Percentiles rank a stretch among this genome's conserved stretches.
Evolutionary conservation across 2,888 invertebrate genomes (phyloP).

Genomic region (Strigamia crassipes): DNA sequence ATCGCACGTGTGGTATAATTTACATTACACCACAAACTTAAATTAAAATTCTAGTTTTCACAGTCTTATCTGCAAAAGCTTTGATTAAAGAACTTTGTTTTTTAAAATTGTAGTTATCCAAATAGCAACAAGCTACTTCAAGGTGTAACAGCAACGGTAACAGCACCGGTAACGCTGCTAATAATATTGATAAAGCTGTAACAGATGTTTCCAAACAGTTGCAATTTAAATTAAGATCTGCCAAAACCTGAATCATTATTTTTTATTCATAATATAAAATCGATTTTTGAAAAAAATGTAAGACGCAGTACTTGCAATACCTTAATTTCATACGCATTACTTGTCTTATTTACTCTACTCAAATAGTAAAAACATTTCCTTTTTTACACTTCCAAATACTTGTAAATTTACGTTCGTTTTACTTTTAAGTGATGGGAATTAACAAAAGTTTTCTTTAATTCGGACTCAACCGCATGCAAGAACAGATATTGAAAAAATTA

Average conservation of each 20-base stretch:
- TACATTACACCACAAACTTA: too few species aligned
- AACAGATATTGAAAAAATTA: background rate
- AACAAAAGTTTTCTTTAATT: slow-evolving; percentile 71
- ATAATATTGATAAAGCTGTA: background rate
- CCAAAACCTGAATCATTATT: background rate
- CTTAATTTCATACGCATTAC: too few species aligned
- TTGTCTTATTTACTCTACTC: too few species aligned
- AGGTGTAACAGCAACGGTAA: background rate
- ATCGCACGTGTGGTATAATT: too few species aligned
- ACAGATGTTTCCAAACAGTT: background rate
- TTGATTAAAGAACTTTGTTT: background rate
- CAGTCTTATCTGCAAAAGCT: background rate
- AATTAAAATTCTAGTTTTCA: too few species aligned
- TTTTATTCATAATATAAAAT: background rate
- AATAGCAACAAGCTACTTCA: background rate
- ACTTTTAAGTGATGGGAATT: slow-evolving; percentile 68
- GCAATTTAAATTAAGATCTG: background rate
- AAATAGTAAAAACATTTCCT: too few species aligned
- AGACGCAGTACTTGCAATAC: background rate
- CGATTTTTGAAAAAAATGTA: too few species aligned
- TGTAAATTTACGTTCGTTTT: background rate
- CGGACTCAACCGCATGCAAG: slow-evolving; percentile 55
- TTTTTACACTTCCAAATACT: background rate
- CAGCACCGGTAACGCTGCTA: background rate
- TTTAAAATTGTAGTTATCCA: background rate